phyloP scores from a whole-genome alignment of 2,113 vertebrate species.

The Osmerus eperlanus region DNA sequence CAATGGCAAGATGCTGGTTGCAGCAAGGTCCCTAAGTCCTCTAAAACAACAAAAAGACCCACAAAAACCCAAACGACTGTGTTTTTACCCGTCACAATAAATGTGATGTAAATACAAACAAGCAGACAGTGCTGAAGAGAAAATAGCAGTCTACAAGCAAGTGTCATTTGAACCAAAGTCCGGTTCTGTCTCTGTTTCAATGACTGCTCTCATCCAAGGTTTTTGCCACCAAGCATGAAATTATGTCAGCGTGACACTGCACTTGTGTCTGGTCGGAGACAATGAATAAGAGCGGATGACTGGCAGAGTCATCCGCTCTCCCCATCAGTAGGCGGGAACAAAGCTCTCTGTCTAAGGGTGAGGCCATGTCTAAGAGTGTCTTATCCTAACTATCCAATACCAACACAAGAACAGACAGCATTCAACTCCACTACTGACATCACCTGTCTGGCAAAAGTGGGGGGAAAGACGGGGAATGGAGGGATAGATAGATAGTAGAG shows the following conservation, averaged over 20 bases:
- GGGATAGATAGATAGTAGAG: constrained; percentile 25
- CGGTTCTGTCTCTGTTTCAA: constrained; percentile 50
- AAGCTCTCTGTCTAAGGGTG: constrained; percentile 21
- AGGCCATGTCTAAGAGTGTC: neutral
- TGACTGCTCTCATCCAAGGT: constrained; percentile 58
- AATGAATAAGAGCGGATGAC: constrained; percentile 4
- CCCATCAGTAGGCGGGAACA: constrained; percentile 2
- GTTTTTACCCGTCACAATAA: too few species aligned
- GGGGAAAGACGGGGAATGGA: too few species aligned
- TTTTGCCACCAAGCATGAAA: constrained; percentile 25
- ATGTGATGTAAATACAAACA: too few species aligned
- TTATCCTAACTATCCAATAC: neutral
- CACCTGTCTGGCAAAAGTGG: too few species aligned
- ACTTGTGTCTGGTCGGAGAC: constrained; percentile 38
- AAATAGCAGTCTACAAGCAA: too few species aligned
- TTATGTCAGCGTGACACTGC: constrained; percentile 51
- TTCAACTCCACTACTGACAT: constrained; percentile 6
- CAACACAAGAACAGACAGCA: constrained; percentile 21
- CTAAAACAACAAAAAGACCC: too few species aligned
- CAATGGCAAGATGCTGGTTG: constrained; percentile 9
- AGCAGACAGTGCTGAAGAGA: too few species aligned
- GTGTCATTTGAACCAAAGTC: too few species aligned
- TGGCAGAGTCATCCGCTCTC: too few species aligned
- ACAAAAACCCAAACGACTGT: too few species aligned
- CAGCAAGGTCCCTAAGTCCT: too few species aligned